Conservation (phyloP, 2,797 vertebrate species). For the Cephalopachus bancanus region DNA sequence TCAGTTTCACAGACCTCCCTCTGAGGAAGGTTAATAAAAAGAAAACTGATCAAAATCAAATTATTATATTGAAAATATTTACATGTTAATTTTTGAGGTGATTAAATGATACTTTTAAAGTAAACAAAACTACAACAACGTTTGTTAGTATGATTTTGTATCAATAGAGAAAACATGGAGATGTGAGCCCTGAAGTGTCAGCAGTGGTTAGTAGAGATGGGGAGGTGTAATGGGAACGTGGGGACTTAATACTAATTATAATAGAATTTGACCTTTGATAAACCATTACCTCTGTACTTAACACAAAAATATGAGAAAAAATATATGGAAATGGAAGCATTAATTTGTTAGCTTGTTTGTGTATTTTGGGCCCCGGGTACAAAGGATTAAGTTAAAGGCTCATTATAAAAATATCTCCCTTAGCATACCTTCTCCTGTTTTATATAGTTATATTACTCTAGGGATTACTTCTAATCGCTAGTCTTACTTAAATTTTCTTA, state of each 20-base stretch:
- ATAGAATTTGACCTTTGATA: not conserved
- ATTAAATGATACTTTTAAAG: not conserved
- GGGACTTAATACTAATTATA: not conserved
- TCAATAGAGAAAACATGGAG: not conserved
- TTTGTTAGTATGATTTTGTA: not conserved
- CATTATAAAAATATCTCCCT: not conserved
- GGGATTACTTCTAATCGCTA: not conserved
- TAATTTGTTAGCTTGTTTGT: not conserved
- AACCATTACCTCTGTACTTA: not conserved
- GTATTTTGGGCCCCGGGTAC: not conserved
- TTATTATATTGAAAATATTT: not conserved
- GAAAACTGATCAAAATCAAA: not conserved
- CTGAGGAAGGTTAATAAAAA: not conserved
- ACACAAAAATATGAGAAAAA: not conserved
- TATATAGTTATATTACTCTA: not conserved
- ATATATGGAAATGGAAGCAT: not conserved
- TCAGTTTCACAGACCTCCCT: not conserved
- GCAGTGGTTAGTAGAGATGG: not conserved
- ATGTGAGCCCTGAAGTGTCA: not conserved
- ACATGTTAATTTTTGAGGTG: not conserved
- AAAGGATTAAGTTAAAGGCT: not conserved
- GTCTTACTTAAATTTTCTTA: too few relatives aligned
- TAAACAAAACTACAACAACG: not conserved
- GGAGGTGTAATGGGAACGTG: not conserved
- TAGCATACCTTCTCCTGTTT: not conserved